Evolutionary conservation across 2,888 invertebrate genomes (phyloP), one percentile per base, ranked within the genome.

Genomic region (Podotricha telesiphe): DNA sequence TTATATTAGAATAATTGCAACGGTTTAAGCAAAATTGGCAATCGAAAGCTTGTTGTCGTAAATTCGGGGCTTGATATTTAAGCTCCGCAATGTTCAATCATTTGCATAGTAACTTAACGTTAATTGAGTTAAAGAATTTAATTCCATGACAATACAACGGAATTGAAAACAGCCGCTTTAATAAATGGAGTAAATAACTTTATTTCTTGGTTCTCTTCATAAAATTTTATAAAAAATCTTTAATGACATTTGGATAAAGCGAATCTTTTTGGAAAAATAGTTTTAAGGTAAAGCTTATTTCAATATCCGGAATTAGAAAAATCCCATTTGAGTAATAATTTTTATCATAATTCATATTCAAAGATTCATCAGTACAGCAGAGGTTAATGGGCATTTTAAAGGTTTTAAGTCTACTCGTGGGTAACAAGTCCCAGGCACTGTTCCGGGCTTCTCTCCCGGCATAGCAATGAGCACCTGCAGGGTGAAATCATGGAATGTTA

Each of bases 11-110:
- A 47, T 47, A 42, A 42, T 42, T 42, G 13, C 17, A 47, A 17
- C 7, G 17, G 47, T 15, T 45, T 28, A n/a, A 53, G n/a, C 34
- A n/a, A 53, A 53, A n/a, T 28, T n/a, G 15, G 15, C 10, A 15
- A 34, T 53, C 28, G 53, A 53, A 53, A 17, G 53, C 6, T 53
- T 34, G 15, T 15, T 51, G 8, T 28, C 34, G n/a, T n/a, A n/a
- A 53, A 22, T 51, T 28, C 2, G n/a, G n/a, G 10, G 28, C 28
- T 34, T 8, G n/a, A 53, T 53, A 47, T 68, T 68, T 68, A 53
- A 34, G n/a, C n/a, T 28, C 53, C 28, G 20, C 15, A 53, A 34
- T 28, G 53, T 34, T 53, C 34, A 2, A 22, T 20, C 22, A 50
- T 50, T 50, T 50, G 8, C 28, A 17, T 34, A 34, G 53, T 28